phyloP scores from a whole-genome alignment of 2,113 vertebrate genomes.

The pig (Sus scrofa) region T2T-Sscrofa CM000812.6:264807001-264807500 shows the following conservation, averaged over 20 bases:
- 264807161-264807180: too few species aligned
- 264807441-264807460: not conserved
- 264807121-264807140: too few species aligned
- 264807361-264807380: not conserved
- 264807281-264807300: not conserved
- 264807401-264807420: not conserved
- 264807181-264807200: not conserved
- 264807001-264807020: constrained; percentile 51
- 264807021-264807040: constrained; percentile 54
- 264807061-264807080: constrained; percentile 53
- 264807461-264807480: not conserved
- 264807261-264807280: not conserved
- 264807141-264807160: too few species aligned
- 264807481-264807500: not conserved
- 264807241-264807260: not conserved
- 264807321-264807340: not conserved
- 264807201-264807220: not conserved
- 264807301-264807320: not conserved
- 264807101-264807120: not conserved
- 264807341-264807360: not conserved
- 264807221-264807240: not conserved
- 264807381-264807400: not conserved
- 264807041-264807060: constrained; percentile 65
- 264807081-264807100: constrained; percentile 13
- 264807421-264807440: not conserved